These are phyloP conservation scores for Aphelocoma coerulescens DNA, from an alignment of 2,113 vertebrate genomes.

Conservation along the genomic window DNA sequence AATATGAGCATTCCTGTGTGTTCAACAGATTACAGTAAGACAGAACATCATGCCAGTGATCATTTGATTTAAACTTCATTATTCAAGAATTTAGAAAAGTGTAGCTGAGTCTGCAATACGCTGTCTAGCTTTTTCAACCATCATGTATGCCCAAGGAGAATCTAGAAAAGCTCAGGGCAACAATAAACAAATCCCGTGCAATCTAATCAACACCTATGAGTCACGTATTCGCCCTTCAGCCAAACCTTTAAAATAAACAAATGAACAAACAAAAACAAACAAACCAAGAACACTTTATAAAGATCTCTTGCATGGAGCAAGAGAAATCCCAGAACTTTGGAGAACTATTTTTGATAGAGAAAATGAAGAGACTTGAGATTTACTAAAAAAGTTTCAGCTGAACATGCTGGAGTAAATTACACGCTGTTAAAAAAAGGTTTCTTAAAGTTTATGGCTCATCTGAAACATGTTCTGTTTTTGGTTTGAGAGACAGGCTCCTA, in stretches of 20 bases:
- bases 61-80: background rate
- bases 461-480: background rate
- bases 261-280: background rate
- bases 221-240: background rate
- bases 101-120: background rate
- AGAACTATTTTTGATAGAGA: background rate
- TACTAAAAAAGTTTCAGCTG: background rate
- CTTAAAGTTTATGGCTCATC: background rate
- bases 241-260: background rate
- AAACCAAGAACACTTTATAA: background rate
- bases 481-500: background rate
- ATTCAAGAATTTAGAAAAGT: background rate
- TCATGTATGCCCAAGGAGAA: background rate
- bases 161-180: background rate
- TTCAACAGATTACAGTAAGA: background rate
- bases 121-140: background rate
- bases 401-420: background rate
- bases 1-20: background rate
- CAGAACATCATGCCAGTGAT: background rate
- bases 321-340: background rate
- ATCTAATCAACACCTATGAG: background rate
- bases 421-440: background rate
- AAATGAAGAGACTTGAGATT: background rate
- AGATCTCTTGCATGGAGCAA: background rate
- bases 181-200: background rate